Evolutionary conservation across 2,113 vertebrate species (phyloP).

Genomic region (Dinomys branickii): DNA sequence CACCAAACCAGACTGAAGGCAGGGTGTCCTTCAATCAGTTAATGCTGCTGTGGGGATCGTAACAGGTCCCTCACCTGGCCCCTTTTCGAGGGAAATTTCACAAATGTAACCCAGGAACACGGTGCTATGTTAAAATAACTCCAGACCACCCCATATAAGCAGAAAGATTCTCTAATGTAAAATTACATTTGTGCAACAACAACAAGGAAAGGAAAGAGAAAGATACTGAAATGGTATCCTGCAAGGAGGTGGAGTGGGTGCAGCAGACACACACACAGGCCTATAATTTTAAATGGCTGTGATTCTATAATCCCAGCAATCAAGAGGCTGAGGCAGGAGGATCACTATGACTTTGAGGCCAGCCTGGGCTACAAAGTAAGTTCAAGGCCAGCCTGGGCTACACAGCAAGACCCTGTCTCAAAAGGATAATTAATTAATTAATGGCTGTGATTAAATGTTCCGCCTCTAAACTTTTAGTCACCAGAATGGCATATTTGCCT

Average conservation of each 20-base stretch:
- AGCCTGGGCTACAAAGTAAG: not conserved
- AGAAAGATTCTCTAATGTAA: not conserved
- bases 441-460: not conserved
- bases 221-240: not conserved
- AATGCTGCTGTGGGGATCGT: not conserved
- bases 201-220: not conserved
- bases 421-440: not conserved
- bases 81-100: not conserved
- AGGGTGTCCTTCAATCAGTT: not conserved
- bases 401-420: not conserved
- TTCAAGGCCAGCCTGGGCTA: not conserved
- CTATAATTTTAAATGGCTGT: not conserved
- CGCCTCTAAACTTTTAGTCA: slow-evolving; percentile 1
- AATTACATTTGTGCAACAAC: not conserved
- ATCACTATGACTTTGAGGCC: not conserved
- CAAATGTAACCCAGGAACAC: not conserved
- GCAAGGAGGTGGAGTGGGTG: accelerated
- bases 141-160: not conserved
- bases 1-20: not conserved
- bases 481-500: not conserved
- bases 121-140: not conserved
- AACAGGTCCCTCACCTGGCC: not conserved
- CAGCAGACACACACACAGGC: not conserved
- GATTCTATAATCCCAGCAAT: not conserved
- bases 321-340: not conserved